phyloP scores from a whole-genome alignment of 2,888 invertebrate genomes.

The Drepanosiphum platanoidis region DNA sequence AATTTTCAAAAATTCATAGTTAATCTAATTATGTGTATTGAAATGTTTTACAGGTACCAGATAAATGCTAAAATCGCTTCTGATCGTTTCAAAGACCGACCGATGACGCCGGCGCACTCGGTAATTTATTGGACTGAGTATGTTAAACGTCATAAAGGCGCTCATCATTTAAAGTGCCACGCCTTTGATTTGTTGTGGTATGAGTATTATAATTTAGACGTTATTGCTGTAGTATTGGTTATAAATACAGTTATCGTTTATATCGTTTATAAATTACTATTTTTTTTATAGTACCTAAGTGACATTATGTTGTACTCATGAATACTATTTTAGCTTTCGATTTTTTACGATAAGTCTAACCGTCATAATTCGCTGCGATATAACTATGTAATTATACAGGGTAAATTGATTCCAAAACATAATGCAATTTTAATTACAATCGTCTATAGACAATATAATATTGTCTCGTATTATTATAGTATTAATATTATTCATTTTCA shows the following conservation, averaged over 20 bases:
- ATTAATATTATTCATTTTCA: too few species aligned
- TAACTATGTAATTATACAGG: too few species aligned
- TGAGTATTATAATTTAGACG: slow-evolving; percentile 20
- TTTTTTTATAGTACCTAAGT: too few species aligned
- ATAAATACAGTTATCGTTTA: neutral
- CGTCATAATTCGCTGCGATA: too few species aligned
- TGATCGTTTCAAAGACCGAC: slow-evolving; percentile 77
- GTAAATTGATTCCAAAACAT: too few species aligned
- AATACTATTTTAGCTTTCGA: too few species aligned
- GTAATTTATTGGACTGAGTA: slow-evolving; percentile 90
- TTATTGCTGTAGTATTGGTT: neutral
- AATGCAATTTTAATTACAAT: too few species aligned
- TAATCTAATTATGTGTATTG: neutral
- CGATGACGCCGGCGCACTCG: slow-evolving; percentile 78
- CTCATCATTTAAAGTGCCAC: slow-evolving; percentile 77
- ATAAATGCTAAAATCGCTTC: slow-evolving; percentile 76
- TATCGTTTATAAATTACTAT: neutral
- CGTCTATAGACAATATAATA: too few species aligned
- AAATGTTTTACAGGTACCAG: slow-evolving; percentile 67
- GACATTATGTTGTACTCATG: too few species aligned
- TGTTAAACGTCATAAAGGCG: slow-evolving; percentile 82
- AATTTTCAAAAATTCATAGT: neutral
- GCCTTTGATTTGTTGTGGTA: neutral
- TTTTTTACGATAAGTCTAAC: too few species aligned
- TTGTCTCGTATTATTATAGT: too few species aligned